Percentiles rank a stretch among this genome's conserved stretches.
Conservation (phyloP, 2,888 invertebrate species). For the Habrosyne pyritoides region DNA sequence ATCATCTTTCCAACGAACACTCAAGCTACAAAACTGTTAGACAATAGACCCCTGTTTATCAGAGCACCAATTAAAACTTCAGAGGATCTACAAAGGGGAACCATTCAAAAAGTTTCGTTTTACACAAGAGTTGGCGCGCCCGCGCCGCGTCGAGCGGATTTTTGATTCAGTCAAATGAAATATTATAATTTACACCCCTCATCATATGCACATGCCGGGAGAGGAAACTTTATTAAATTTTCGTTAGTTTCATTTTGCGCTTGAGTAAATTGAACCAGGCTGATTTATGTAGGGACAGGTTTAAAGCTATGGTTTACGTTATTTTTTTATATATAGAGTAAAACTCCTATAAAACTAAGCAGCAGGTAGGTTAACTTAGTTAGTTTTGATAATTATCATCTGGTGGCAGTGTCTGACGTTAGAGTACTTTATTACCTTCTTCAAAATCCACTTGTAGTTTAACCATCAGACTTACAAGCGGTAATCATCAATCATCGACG, state of each 20-base stretch:
- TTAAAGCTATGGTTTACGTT: too few species aligned
- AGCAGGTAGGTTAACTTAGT: too few species aligned
- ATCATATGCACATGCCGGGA: conserved; percentile 5
- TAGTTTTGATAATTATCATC: too few species aligned
- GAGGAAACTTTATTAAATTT: not conserved
- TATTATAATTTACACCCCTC: conserved; percentile 5
- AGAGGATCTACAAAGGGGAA: not conserved
- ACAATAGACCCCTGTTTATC: conserved; percentile 7
- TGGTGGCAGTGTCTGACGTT: too few species aligned
- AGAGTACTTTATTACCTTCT: not conserved
- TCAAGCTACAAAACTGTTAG: conserved; percentile 8
- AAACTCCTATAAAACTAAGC: too few species aligned
- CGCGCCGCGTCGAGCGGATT: conserved; percentile 2
- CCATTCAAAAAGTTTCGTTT: conserved; percentile 4
- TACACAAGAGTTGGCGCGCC: conserved; percentile 5
- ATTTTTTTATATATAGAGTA: too few species aligned
- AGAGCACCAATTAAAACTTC: conserved; percentile 9
- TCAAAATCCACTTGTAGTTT: conserved; percentile 1
- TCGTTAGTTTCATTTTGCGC: conserved; percentile 3
- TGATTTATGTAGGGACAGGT: not conserved
- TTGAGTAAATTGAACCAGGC: conserved; percentile 9
- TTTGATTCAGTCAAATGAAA: conserved; percentile 1
- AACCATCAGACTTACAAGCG: conserved; percentile 13
- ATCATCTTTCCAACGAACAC: not conserved
- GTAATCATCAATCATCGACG: conserved; percentile 39